Base-by-base conservation (phyloP, 2,113 vertebrate species). In the Murina feae region DNA sequence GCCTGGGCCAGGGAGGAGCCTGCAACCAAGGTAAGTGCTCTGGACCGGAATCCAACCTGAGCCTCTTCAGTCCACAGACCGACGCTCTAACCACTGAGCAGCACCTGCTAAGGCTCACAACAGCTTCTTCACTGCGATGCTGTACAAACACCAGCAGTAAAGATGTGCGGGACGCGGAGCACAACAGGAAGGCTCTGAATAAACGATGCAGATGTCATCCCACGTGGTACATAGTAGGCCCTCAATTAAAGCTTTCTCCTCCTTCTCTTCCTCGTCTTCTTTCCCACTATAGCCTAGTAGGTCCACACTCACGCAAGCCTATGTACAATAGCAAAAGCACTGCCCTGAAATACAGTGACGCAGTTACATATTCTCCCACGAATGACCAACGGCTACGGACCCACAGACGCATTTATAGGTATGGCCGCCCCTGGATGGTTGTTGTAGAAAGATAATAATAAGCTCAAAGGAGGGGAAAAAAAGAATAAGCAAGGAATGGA, bases 401-500 rank as follows among this genome's bases (percentile, higher is more conserved):
- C 71, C n/a, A 60, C 20, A 58, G 32, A 49, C 17, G 35, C 44
- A 35, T 21, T 81, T 78, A 82, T 95, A 89, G 37, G 63, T 23
- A 30, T 9, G 12, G 20, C 44, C 86, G 74, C 37, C n/a, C 94
- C 91, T 88, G 4, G 39, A 55, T 86, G 93, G 90, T 87, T 96
- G 28, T n/a, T 66, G 86, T 2, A 60, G 80, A 93, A 92, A 96
- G 72, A 37, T 47, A 65, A 51, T 82, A 96, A 75, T 35, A 63
- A 90, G 55, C 39, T 49, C 39, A 95, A 90, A 53, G 74, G 92
- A 97, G 95, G 93, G 37, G 42, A 93, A 89, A 39, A 0, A 91
- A 51, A 90, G 95, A 95, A 93, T 89, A 97, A 95, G 93, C 72
- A 92, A 82, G 88, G 90, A 30, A 82, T 72, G 86, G 68, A 91